Evolutionary conservation across 2,113 vertebrate genomes (phyloP), one percentile per base, ranked within the genome.

Genomic region (Lontra canadensis): DNA sequence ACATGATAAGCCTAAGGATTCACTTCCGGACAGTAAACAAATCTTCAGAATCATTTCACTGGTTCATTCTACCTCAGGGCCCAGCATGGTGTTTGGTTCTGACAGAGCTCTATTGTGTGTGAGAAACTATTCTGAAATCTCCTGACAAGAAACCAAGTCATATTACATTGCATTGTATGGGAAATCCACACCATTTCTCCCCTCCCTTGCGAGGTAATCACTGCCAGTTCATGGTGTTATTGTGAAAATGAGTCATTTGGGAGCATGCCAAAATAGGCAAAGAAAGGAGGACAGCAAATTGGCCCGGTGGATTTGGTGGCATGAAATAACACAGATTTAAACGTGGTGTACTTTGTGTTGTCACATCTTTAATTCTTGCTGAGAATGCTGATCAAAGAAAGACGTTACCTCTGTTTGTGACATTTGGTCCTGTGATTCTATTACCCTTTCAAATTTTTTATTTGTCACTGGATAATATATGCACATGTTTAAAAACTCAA

Each of bases 131-230:
- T 85, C 88, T 88, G 63, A 94, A 90, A 31, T 84, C 74, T 93
- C 88, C 67, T 47, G 59, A 29, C 23, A 67, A 96, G 81, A 94
- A 92, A 92, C 39, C 17, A 39, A 88, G 42, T 87, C 11, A 31
- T 12, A 63, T 90, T 74, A 4, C 2, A 23, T 29, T 34, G 23
- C 49, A 44, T 4, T 71, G 80, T 65, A 7, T 90, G 93, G 80
- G 90, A 97, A 97, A 94, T 88, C 85, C 88, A 97, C 91, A 84
- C 88, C 39, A 31, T 55, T n/a, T 74, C 79, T 85, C 57, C n/a
- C 49, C 23, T 42, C 93, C 39, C 80, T 73, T 93, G 95, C 3
- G 78, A 95, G 71, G 69, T 92, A 36, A 49, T 63, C 73, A 67
- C 36, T 84, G 86, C 76, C 87, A 65, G 63, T 15, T 23, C 61